Evolutionary conservation across 2,113 vertebrate species (phyloP), one percentile per base, ranked within the genome.

Genomic region (Nyctereutes procyonoides): DNA sequence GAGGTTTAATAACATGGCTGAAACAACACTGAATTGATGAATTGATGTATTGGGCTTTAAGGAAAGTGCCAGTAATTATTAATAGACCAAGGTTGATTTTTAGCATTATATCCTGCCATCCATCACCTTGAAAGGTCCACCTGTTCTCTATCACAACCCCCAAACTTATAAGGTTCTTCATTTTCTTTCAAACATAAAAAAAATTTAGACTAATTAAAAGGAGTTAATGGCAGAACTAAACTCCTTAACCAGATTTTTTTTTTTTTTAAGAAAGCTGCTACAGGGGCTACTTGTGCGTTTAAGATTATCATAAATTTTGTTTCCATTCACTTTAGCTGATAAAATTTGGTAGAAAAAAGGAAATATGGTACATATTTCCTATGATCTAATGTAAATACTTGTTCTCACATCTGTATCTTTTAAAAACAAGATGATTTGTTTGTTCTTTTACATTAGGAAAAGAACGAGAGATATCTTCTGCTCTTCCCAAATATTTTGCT

Each of bases 401-500:
- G 51, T 77, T 53, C 32, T 89, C 17, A 71, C 22, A 22, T 63
- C 22, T 87, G 3, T 91, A 77, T 48, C 43, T 94, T 56, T 69
- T 32, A 38, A 67, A 43, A 69, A 32, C 22, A 43, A 62, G 82
- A 20, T 67, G 11, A 73, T 97, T 92, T 95, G 8, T 95, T 56
- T 88, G 10, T 91, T 24, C 95, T 98, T 95, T 98, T 97, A 98
- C 32, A 58, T 71, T 55, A 99, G 99, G 99, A 99, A 98, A 99
- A 99, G 98, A 99, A 99, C 94, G 99, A 99, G 98, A 99, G 99
- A 35, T 99, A 99, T 96, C 99, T 99, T 98, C 99, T 99, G 85
- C 99, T 99, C 73, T 99, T 99, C 98, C 99, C 99, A 93, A 99
- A 99, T 88, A 99, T 99, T 95, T 99, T 99, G 96, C 99, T 99